phyloP scores from a whole-genome alignment of 2,797 vertebrate genomes.

The Pteronotus mesoamericanus region DNA sequence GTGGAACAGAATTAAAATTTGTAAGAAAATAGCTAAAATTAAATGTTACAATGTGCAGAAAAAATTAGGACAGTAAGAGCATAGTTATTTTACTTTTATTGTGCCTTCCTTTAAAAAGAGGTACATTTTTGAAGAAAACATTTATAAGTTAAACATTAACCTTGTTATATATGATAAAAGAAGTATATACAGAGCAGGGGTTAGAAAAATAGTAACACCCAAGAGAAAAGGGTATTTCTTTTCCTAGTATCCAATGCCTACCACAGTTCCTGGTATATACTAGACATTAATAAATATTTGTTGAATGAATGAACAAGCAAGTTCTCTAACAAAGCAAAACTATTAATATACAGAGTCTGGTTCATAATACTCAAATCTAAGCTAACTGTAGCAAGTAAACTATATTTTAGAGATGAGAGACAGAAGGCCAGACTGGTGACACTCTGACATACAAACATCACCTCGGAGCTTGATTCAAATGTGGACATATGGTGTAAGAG shows the following conservation, averaged over 20 bases:
- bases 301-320: not conserved
- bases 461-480: not conserved
- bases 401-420: not conserved
- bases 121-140: not conserved
- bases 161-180: not conserved
- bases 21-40: not conserved
- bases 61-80: not conserved
- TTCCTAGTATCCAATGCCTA: not conserved
- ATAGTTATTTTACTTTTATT: not conserved
- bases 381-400: not conserved
- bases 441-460: not conserved
- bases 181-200: not conserved
- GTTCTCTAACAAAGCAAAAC: not conserved
- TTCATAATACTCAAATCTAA: slow-evolving; percentile 14
- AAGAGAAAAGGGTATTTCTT: not conserved
- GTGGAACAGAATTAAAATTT: not conserved
- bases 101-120: not conserved
- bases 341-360: not conserved
- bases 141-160: slow-evolving; percentile 23
- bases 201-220: not conserved
- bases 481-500: not conserved
- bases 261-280: not conserved
- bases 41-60: not conserved
- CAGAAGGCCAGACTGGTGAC: not conserved
- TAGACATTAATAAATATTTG: not conserved